phyloP scores from a whole-genome alignment of 2,797 vertebrate genomes.

The Chaenodraco wilsoni region DNA sequence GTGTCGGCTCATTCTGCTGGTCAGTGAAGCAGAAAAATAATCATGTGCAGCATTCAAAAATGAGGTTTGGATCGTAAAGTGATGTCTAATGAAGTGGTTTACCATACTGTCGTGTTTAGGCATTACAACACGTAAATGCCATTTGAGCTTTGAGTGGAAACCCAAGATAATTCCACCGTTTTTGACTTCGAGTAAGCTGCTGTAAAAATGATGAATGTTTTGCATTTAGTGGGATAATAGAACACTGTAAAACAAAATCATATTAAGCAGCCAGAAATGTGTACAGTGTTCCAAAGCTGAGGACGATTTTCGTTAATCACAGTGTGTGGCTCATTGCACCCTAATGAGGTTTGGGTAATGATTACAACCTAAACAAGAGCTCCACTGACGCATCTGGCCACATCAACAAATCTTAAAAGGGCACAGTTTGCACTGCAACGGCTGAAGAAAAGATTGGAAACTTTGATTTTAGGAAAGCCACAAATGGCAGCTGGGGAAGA shows the following conservation, averaged over 20 bases:
- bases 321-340: slow-evolving; percentile 65
- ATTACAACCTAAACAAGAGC: slow-evolving; percentile 61
- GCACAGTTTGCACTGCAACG: slow-evolving; percentile 23
- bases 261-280: slow-evolving; percentile 63
- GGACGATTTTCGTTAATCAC: slow-evolving; percentile 73
- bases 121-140: slow-evolving; percentile 11
- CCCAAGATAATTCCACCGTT: slow-evolving; percentile 44
- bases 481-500: slow-evolving; percentile 11
- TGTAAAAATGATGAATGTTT: slow-evolving; percentile 76
- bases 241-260: slow-evolving; percentile 66
- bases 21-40: slow-evolving; percentile 40
- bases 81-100: slow-evolving; percentile 32
- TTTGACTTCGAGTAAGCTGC: slow-evolving; percentile 37
- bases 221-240: slow-evolving; percentile 69
- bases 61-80: slow-evolving; percentile 9
- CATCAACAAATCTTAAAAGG: slow-evolving; percentile 51
- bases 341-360: slow-evolving; percentile 74
- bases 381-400: slow-evolving; percentile 56
- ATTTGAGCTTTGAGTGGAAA: slow-evolving; percentile 21
- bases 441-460: slow-evolving; percentile 29
- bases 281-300: slow-evolving; percentile 57
- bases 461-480: slow-evolving; percentile 11
- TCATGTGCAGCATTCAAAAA: slow-evolving; percentile 12
- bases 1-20: slow-evolving; percentile 37
- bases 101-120: not conserved